phyloP scores from a whole-genome alignment of 2,113 vertebrate species.

The Motacilla tschutschensis region DNA sequence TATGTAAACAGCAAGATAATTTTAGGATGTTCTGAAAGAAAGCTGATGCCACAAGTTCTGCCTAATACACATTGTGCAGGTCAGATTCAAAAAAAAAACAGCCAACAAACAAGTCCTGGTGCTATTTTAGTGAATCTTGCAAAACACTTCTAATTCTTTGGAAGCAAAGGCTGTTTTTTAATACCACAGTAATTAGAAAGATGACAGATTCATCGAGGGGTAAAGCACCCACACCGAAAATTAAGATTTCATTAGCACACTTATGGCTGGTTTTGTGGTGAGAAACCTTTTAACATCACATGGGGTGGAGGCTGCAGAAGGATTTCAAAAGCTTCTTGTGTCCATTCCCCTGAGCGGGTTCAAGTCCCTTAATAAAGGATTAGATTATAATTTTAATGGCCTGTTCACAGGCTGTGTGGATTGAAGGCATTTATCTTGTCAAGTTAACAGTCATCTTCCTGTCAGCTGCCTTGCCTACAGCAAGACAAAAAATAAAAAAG shows the following conservation, averaged over 20 bases:
- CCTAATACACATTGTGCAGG: not conserved
- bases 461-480: constrained; percentile 43
- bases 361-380: constrained; percentile 33
- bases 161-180: not conserved
- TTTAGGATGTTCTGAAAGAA: not conserved
- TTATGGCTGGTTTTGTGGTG: not conserved
- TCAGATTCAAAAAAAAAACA: not conserved
- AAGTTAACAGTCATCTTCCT: constrained; percentile 34
- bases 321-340: constrained; percentile 34
- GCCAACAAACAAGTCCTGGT: not conserved
- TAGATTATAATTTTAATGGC: constrained; percentile 34
- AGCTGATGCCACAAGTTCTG: not conserved
- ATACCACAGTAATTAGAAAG: not conserved
- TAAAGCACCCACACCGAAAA: not conserved
- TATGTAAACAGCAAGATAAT: not conserved
- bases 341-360: not conserved
- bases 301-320: not conserved
- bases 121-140: not conserved
- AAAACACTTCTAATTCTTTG: not conserved
- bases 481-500: not conserved
- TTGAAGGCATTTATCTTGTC: constrained; percentile 36
- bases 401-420: constrained; percentile 1
- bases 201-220: not conserved
- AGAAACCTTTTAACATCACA: constrained; percentile 6
- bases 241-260: not conserved